Conservation (phyloP, 2,113 vertebrate genomes). For the Sebastes fasciatus region DNA sequence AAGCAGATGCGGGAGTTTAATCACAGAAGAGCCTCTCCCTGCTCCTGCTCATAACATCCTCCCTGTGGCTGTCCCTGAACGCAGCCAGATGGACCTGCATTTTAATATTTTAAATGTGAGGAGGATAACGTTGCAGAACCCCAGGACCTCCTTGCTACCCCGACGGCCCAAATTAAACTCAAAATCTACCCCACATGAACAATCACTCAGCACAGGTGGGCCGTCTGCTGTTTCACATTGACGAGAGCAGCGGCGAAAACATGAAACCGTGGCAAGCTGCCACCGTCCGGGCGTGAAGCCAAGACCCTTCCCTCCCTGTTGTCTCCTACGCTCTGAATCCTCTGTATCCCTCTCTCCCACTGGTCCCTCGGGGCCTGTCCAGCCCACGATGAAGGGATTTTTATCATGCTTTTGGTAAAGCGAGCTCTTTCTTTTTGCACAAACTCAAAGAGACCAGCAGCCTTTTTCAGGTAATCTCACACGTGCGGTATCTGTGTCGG, state of each 20-base stretch:
- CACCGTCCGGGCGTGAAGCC: constrained; percentile 53
- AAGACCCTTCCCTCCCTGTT: constrained; percentile 37
- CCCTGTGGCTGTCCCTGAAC: constrained; percentile 28
- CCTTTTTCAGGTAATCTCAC: constrained; percentile 29
- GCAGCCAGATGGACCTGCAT: constrained; percentile 7
- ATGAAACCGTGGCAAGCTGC: constrained; percentile 58
- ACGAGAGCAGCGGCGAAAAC: constrained; percentile 37
- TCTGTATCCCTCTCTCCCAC: constrained; percentile 45
- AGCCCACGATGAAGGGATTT: constrained; percentile 50
- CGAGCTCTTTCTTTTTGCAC: constrained; percentile 30
- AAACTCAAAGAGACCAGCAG: constrained; percentile 48
- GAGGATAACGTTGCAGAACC: constrained; percentile 10
- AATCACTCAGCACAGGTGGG: constrained; percentile 59
- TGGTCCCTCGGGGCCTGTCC: constrained; percentile 38
- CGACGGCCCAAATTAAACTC: background rate
- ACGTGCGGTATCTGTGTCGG: constrained; percentile 25
- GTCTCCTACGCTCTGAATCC: constrained; percentile 42
- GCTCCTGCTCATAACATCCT: constrained; percentile 13
- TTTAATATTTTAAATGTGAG: background rate
- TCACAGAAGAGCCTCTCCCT: constrained; percentile 39
- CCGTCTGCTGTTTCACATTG: constrained; percentile 47
- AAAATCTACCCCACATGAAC: constrained; percentile 23
- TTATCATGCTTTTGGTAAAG: constrained; percentile 48
- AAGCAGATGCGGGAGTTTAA: constrained; percentile 55
- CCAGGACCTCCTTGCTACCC: constrained; percentile 58